A percentile compares a stretch with the other conserved stretches of the same genome.
Evolutionary conservation across 2,888 invertebrate species (phyloP).

Genomic region (Apamea monoglypha): DNA sequence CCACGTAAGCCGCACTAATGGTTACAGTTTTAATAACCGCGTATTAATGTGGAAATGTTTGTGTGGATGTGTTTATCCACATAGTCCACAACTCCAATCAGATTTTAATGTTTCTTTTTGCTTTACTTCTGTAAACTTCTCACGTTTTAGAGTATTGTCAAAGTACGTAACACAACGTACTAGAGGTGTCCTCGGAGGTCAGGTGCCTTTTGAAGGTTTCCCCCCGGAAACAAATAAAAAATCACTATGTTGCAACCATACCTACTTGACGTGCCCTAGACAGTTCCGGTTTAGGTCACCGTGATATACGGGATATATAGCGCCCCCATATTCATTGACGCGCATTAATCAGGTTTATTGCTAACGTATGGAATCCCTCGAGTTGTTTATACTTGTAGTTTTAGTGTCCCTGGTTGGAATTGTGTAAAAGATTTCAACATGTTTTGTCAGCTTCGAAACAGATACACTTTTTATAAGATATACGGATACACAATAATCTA

Average conservation of each 20-base stretch:
- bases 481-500: background rate
- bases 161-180: too few relatives aligned
- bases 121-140: too few relatives aligned
- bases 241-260: background rate
- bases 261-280: background rate
- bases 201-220: too few relatives aligned
- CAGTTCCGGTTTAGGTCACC: slow-evolving; percentile 23
- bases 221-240: too few relatives aligned
- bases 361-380: slow-evolving; percentile 47
- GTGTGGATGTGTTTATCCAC: background rate
- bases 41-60: background rate
- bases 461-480: too few relatives aligned
- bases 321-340: slow-evolving; percentile 1
- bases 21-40: background rate
- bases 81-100: background rate
- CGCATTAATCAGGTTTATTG: slow-evolving; percentile 17
- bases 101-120: background rate
- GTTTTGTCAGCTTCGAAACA: slow-evolving; percentile 11
- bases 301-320: slow-evolving; percentile 22
- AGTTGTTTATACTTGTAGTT: slow-evolving; percentile 39
- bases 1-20: background rate
- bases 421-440: slow-evolving; percentile 12
- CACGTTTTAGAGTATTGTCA: background rate
- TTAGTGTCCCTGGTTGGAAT: slow-evolving; percentile 19
- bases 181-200: too few relatives aligned